phyloP scores from a whole-genome alignment of 2,113 vertebrate genomes.

The Gymnobelideus leadbeateri region DNA sequence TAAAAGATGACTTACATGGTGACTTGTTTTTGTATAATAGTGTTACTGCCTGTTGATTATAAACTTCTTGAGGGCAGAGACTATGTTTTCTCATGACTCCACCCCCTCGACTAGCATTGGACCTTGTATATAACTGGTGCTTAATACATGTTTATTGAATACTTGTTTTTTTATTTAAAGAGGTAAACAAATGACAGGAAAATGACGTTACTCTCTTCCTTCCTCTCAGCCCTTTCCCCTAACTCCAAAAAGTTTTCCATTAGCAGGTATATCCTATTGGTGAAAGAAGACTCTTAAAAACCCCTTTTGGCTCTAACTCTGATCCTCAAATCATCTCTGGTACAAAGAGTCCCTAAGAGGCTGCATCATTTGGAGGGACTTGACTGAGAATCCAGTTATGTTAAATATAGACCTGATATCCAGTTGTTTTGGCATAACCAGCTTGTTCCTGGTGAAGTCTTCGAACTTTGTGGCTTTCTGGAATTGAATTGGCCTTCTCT shows the following conservation, averaged over 20 bases:
- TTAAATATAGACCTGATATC: conserved; percentile 28
- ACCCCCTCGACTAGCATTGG: neutral
- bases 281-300: neutral
- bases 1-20: neutral
- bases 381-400: neutral
- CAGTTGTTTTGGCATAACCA: neutral
- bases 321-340: neutral
- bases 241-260: neutral
- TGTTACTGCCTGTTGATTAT: neutral
- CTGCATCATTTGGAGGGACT: neutral
- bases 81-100: neutral
- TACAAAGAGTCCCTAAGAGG: neutral
- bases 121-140: neutral
- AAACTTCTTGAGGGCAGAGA: neutral
- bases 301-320: neutral
- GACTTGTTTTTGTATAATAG: neutral
- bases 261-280: neutral
- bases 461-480: conserved; percentile 27
- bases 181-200: neutral
- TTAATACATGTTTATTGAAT: conserved; percentile 1
- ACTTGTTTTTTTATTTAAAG: neutral
- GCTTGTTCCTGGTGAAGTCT: conserved; percentile 15
- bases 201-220: neutral
- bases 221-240: neutral
- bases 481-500: neutral